Percentiles rank a stretch among this genome's conserved stretches.
Conservation (phyloP, 1,140 invertebrate species). For the Dinothrombium tinctorium region DNA sequence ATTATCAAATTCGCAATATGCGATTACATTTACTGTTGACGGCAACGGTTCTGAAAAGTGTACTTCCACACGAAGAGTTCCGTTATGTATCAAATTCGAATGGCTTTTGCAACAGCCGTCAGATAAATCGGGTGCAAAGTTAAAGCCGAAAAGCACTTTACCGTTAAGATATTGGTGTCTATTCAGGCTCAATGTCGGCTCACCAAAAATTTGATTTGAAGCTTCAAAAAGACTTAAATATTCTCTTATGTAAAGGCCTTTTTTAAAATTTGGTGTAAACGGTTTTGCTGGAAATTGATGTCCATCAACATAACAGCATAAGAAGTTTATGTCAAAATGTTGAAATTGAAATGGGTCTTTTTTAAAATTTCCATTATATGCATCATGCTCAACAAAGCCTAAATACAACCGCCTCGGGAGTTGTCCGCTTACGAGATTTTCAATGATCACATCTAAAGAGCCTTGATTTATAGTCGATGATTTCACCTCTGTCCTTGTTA, state of each 20-base stretch:
- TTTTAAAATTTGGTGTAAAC: constrained; percentile 7
- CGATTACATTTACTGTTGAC: not conserved
- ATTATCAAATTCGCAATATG: constrained; percentile 10
- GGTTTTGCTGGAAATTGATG: not conserved
- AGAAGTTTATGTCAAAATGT: constrained; percentile 3
- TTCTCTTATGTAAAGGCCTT: not conserved
- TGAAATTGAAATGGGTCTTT: constrained; percentile 1
- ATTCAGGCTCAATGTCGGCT: not conserved
- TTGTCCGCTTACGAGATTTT: constrained; percentile 9
- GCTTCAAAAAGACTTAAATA: not conserved
- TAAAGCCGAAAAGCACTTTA: not conserved
- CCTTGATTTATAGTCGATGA: constrained; percentile 10
- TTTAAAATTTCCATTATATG: constrained; percentile 4
- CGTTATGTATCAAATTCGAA: not conserved
- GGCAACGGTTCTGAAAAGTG: not conserved
- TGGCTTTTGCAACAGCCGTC: not conserved
- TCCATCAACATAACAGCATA: constrained; percentile 2
- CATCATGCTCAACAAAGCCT: constrained; percentile 4
- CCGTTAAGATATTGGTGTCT: not conserved
- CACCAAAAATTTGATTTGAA: not conserved
- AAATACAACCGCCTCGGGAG: constrained; percentile 10
- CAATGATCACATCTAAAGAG: constrained; percentile 9
- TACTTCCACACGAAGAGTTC: not conserved
- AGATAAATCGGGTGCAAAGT: too few relatives aligned
- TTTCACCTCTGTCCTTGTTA: constrained; percentile 11